Conservation (phyloP, 2,113 vertebrate genomes). For the Pollachius pollachius region DNA sequence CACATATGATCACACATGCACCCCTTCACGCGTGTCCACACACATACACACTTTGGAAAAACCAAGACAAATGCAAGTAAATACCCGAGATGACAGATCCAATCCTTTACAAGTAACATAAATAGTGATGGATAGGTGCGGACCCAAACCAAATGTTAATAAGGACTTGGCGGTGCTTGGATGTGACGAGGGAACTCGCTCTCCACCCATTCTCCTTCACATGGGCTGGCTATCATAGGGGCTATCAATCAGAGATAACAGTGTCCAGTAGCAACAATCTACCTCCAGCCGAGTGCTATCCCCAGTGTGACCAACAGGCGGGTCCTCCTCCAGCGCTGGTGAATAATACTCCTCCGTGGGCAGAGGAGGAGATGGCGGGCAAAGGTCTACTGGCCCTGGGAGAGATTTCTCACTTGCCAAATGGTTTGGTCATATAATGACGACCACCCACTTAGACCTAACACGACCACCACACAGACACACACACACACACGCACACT, state of each 20-base stretch:
- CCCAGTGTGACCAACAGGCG: slow-evolving; percentile 77
- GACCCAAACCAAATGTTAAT: slow-evolving; percentile 74
- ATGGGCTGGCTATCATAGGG: slow-evolving; percentile 67
- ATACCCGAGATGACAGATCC: slow-evolving; percentile 74
- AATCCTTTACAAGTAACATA: slow-evolving; percentile 67
- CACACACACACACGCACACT: not conserved
- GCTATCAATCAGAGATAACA: slow-evolving; percentile 75
- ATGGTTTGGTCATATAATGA: not conserved
- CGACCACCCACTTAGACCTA: too few species aligned
- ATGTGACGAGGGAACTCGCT: slow-evolving; percentile 63
- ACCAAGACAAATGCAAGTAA: slow-evolving; percentile 70
- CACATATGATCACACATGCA: not conserved
- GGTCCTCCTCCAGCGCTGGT: slow-evolving; percentile 76
- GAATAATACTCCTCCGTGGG: slow-evolving; percentile 77
- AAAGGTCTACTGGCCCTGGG: slow-evolving; percentile 56
- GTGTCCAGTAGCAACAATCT: slow-evolving; percentile 72
- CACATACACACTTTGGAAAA: slow-evolving; percentile 39
- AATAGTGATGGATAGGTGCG: slow-evolving; percentile 70
- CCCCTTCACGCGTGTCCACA: not conserved
- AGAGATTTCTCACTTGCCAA: slow-evolving; percentile 18
- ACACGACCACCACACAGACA: too few species aligned
- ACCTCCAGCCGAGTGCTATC: slow-evolving; percentile 62
- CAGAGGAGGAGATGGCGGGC: slow-evolving; percentile 66
- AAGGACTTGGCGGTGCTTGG: slow-evolving; percentile 73
- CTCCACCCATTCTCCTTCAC: slow-evolving; percentile 73